phyloP scores from a whole-genome alignment of 2,797 vertebrate species.

The Urocyon cinereoargenteus region DNA sequence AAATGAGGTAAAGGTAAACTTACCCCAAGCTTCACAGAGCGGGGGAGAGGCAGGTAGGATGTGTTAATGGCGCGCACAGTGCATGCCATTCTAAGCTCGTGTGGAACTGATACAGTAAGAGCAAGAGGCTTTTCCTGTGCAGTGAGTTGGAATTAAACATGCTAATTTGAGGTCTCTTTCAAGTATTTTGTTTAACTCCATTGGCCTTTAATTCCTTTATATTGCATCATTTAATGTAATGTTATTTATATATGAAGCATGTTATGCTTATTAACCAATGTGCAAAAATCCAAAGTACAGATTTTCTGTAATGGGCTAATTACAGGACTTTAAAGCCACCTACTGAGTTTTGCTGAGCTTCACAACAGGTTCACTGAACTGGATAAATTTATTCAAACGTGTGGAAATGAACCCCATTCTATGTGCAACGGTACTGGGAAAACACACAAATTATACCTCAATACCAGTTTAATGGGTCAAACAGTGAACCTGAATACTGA shows the following conservation, averaged over 20 bases:
- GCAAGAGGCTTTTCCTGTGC: conserved; percentile 94
- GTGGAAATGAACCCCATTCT: conserved; percentile 93
- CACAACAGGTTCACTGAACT: conserved; percentile 94
- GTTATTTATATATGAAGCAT: conserved; percentile 91
- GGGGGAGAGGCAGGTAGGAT: conserved; percentile 64
- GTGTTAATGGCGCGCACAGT: neutral
- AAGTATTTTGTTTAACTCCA: conserved; percentile 92
- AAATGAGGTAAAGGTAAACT: conserved; percentile 78
- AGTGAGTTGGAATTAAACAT: conserved; percentile 97
- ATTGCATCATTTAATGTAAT: conserved; percentile 92
- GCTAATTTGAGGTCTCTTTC: conserved; percentile 94
- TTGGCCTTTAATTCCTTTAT: conserved; percentile 91
- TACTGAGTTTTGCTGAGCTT: conserved; percentile 92
- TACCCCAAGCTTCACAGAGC: conserved; percentile 72
- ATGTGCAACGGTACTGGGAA: conserved; percentile 91
- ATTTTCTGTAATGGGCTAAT: conserved; percentile 93
- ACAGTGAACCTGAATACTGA: conserved; percentile 91
- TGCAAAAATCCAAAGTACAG: conserved; percentile 91
- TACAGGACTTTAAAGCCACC: conserved; percentile 93
- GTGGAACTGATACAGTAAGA: conserved; percentile 92
- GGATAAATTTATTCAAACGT: conserved; percentile 94
- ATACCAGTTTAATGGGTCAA: conserved; percentile 93
- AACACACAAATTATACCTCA: conserved; percentile 94
- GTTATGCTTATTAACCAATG: conserved; percentile 92
- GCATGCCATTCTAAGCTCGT: conserved; percentile 39